Conservation (phyloP, 2,888 invertebrate genomes). For the Orthosia incerta region DNA sequence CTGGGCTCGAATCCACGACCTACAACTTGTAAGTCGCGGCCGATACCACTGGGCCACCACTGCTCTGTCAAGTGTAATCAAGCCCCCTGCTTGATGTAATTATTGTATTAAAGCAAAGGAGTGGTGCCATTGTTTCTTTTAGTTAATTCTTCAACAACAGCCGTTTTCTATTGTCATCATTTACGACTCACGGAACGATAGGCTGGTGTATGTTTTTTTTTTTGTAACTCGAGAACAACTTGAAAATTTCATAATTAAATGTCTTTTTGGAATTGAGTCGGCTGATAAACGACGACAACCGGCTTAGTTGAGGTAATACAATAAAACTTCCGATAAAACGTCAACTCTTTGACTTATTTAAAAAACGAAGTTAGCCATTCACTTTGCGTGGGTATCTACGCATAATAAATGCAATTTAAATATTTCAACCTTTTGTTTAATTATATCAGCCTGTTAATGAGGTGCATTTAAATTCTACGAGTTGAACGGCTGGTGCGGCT, state of each 20-base stretch:
- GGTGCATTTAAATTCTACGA: neutral
- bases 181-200: too few relatives aligned
- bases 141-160: too few relatives aligned
- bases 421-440: conserved; percentile 8
- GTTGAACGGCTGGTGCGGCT: neutral
- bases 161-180: too few relatives aligned
- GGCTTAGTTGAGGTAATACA: conserved; percentile 55
- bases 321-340: conserved; percentile 60
- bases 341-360: conserved; percentile 58
- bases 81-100: too few relatives aligned
- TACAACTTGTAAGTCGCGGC: too few relatives aligned
- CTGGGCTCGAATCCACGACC: too few relatives aligned
- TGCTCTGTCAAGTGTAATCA: too few relatives aligned
- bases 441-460: neutral
- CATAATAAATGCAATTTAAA: conserved; percentile 54
- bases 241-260: conserved; percentile 49
- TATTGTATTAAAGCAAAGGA: too few relatives aligned
- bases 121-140: too few relatives aligned
- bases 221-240: conserved; percentile 29
- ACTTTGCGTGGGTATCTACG: conserved; percentile 40
- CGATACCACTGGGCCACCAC: too few relatives aligned
- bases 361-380: conserved; percentile 57
- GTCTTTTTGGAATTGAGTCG: conserved; percentile 28
- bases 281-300: conserved; percentile 57
- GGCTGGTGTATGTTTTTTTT: conserved; percentile 35